Percentiles rank a stretch among this genome's conserved stretches.
Conservation (phyloP, 2,113 vertebrate species). For the Nerophis ophidion region DNA sequence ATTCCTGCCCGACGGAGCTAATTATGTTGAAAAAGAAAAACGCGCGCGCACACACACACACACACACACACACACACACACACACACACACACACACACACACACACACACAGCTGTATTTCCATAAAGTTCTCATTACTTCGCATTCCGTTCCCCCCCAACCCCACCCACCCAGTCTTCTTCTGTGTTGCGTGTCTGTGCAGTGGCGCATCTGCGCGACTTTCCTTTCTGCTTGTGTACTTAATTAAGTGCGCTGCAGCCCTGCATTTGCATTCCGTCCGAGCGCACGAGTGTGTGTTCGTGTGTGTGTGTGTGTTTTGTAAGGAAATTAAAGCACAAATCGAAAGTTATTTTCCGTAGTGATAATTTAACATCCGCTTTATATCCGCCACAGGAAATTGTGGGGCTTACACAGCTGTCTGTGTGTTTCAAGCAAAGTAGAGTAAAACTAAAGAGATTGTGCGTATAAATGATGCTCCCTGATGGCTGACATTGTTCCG, state of each 20-base stretch:
- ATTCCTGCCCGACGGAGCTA: constrained; percentile 60
- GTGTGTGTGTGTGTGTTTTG: constrained; percentile 21
- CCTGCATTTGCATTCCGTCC: constrained; percentile 25
- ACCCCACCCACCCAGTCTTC: not conserved
- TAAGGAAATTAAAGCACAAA: constrained; percentile 61
- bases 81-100: constrained; percentile 14
- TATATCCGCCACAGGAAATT: constrained; percentile 64
- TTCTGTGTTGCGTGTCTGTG: constrained; percentile 13
- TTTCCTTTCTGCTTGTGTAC: constrained; percentile 17
- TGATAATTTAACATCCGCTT: constrained; percentile 56
- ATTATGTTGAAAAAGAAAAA: constrained; percentile 52
- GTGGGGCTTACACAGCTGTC: constrained; percentile 39
- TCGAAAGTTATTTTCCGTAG: constrained; percentile 51
- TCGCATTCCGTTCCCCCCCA: constrained; percentile 24
- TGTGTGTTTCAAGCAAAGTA: constrained; percentile 11
- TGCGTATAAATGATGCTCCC: constrained; percentile 3
- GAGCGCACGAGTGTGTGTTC: not conserved
- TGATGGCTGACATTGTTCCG: not conserved
- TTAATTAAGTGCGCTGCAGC: constrained; percentile 27
- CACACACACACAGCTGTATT: constrained; percentile 28
- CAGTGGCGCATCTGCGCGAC: constrained; percentile 11
- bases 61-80: constrained; percentile 18
- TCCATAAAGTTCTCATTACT: constrained; percentile 51
- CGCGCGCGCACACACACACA: constrained; percentile 10
- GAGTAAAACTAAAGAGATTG: not conserved